These are phyloP conservation scores for Ametastegia equiseti DNA, from an alignment of 2,888 invertebrate genomes.

Conservation along the genomic window DNA sequence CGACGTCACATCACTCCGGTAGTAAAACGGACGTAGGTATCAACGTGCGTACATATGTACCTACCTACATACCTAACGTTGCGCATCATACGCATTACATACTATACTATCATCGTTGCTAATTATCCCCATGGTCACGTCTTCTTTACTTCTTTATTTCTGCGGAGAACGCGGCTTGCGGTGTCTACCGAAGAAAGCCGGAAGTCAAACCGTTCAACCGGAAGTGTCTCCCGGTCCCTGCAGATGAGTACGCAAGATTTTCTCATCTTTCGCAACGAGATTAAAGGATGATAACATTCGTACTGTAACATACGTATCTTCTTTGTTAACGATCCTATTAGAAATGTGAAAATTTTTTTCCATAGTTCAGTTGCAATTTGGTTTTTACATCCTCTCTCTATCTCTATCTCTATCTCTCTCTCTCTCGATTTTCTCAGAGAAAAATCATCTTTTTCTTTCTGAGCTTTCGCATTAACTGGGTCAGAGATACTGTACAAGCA, in stretches of 20 bases:
- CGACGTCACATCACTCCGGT: conserved; percentile 22
- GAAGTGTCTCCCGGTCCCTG: conserved; percentile 14
- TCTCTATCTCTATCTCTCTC: background rate
- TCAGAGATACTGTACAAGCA: conserved; percentile 1
- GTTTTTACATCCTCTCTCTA: background rate
- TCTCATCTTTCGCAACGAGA: background rate
- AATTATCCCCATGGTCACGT: conserved; percentile 34
- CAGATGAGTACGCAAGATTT: conserved; percentile 2
- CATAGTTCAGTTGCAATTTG: background rate
- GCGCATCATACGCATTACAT: background rate
- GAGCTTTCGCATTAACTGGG: conserved; percentile 25
- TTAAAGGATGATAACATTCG: background rate
- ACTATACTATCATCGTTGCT: background rate
- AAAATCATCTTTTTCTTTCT: conserved; percentile 11
- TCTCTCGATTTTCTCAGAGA: background rate
- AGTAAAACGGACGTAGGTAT: conserved; percentile 6
- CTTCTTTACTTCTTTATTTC: no score
- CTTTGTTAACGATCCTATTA: background rate
- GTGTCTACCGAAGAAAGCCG: conserved; percentile 2
- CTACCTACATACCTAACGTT: background rate
- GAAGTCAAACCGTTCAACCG: conserved; percentile 14
- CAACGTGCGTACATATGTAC: background rate
- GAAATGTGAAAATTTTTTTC: background rate
- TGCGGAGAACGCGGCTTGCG: background rate
- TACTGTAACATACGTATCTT: background rate